phyloP scores from a whole-genome alignment of 2,888 invertebrate species.

The Leptopilina drosophilae region DNA sequence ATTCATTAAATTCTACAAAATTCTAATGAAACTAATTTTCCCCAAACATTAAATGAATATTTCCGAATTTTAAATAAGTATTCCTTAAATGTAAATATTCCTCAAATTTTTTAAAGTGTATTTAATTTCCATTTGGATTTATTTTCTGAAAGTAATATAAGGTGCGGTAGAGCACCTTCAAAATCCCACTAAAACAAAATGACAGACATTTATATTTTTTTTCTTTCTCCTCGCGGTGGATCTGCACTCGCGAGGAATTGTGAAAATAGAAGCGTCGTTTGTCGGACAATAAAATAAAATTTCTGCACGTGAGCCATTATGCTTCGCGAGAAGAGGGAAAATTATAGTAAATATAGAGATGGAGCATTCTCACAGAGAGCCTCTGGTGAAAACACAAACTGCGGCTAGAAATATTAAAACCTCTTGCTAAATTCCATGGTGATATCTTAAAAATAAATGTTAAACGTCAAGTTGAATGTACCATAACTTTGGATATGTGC shows the following conservation, averaged over 20 bases:
- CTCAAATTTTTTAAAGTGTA: too few relatives aligned
- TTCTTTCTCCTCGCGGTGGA: not conserved
- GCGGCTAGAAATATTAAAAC: conserved; percentile 18
- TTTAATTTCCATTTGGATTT: too few relatives aligned
- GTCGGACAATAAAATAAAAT: conserved; percentile 39
- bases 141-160: too few relatives aligned
- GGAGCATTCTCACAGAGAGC: not conserved
- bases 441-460: conserved; percentile 4
- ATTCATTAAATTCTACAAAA: too few relatives aligned
- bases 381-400: not conserved
- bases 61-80: too few relatives aligned
- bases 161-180: not conserved
- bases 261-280: conserved; percentile 12
- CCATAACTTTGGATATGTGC: not conserved
- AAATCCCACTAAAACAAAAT: conserved; percentile 15
- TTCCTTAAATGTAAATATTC: too few relatives aligned
- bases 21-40: too few relatives aligned
- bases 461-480: conserved; percentile 23
- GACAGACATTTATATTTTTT: conserved; percentile 14
- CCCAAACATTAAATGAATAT: too few relatives aligned
- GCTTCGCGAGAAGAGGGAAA: conserved; percentile 12
- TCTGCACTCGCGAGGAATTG: conserved; percentile 17
- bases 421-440: not conserved
- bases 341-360: not conserved
- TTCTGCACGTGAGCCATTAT: conserved; percentile 30